Base-by-base conservation (phyloP, 1,140 invertebrate species). In the Neodiprion fabricii region DNA sequence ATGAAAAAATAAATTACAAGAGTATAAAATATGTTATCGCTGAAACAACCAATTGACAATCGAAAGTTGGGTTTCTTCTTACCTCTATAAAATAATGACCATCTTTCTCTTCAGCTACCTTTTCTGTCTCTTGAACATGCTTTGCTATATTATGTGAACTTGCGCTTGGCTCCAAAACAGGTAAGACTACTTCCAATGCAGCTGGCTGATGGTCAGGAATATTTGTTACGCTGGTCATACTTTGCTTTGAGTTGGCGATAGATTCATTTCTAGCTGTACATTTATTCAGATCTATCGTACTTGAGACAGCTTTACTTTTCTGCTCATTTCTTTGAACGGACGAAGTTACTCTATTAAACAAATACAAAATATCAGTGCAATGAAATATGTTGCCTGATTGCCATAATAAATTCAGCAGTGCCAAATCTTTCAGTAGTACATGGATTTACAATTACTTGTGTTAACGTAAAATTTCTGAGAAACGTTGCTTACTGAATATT, bases 31-130 rank as follows among this genome's bases (percentile, higher is more conserved):
- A 40, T 40, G 28, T 40, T 40, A 40, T 40, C 1, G 28, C 5
- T 40, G 28, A 40, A 40, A 40, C 28, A 40, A 40, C 28, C 5
- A 70, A 21, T 14, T 66, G 14, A n/a, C 40, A 76, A 48, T 48
- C 0, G 71, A 23, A 21, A 14, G 21, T 21, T 69, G 21, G 9
- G 11, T 28, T 72, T 74, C 48, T 48, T 73, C 83, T 81, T 83
- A 90, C 90, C 75, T 85, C 87, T 73, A 91, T 84, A 86, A 95
- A 97, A 85, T 94, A 94, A 85, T 95, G 91, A 47, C 93, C 95
- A 87, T 95, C 92, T 76, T 91, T 92, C 50, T 86, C 86, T 67
- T 83, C 79, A 23, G 66, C 71, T 71, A 74, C 49, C 71, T 80
- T 82, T 76, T 77, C 81, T 47, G 70, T 76, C 72, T 81, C 76